Base-by-base conservation (phyloP, 2,797 vertebrate species). In the Mus spretus region DNA sequence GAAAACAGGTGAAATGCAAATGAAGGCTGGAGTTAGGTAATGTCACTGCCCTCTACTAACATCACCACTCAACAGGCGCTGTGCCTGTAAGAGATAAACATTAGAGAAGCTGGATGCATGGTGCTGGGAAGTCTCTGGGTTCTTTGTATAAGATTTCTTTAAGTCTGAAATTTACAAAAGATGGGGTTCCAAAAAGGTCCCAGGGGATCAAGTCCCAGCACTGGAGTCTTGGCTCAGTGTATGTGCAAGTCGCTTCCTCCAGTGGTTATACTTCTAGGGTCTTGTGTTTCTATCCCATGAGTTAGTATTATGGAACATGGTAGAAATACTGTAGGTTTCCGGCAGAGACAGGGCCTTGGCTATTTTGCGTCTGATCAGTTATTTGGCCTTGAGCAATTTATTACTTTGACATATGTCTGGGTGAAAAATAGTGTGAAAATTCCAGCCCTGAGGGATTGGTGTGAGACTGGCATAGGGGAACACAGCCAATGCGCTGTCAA, bases 121-220 rank as follows among this genome's bases (percentile, higher is more conserved):
- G 14, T 15, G n/a, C 11, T 6, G 0, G 81, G 37, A n/a, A 86
- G 11, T 70, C 59, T 77, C 75, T 67, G 20, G 26, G 24, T 3
- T 88, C 83, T 85, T 86, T 72, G 57, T 82, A 63, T 24, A 87
- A 85, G 47, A 88, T 86, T 90, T 74, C 40, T 92, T 26, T 50
- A 82, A 85, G 72, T 47, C 57, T 55, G 70, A 84, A 37, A 91
- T 77, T 50, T 81, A 67, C 74, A 59, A 75, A 75, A 86, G 93
- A 55, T 57, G 92, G 84, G 2, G 22, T 40, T 28, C 17, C 0
- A n/a, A 9, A 88, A 82, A 83, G 15, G 4, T 88, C 47, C 84
- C 14, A 1, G 2, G 95, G 20, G 85, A 70, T 20, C 40, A 89
- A 89, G 34, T 65, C 37, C 22, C 81, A 28, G 74, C 55, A 26